A percentile compares a stretch with the other conserved stretches of the same genome.
These are phyloP conservation scores for Oryzias woworae DNA, from an alignment of 2,113 vertebrate species.

Conservation along the genomic window DNA sequence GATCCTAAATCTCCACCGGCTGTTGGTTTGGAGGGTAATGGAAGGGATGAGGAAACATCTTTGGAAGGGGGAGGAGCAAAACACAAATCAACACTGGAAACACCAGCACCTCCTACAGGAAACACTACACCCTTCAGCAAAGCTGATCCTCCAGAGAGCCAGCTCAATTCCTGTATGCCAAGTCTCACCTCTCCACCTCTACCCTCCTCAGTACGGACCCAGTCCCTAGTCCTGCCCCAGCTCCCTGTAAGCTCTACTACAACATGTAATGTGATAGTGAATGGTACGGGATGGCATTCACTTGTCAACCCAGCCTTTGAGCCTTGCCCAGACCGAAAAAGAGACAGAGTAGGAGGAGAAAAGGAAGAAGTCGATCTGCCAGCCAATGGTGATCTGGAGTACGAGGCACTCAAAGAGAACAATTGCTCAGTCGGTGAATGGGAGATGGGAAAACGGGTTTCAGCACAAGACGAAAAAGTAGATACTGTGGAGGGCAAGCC, in stretches of 20 bases:
- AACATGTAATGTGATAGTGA: constrained; percentile 96
- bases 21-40: constrained; percentile 40
- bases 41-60: constrained; percentile 60
- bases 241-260: constrained; percentile 71
- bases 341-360: constrained; percentile 33
- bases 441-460: constrained; percentile 83
- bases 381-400: constrained; percentile 81
- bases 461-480: constrained; percentile 79
- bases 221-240: constrained; percentile 70
- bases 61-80: too few species aligned
- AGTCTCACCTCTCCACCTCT: constrained; percentile 23
- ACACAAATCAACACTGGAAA: constrained; percentile 49
- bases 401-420: constrained; percentile 97
- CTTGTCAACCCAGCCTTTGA: constrained; percentile 54
- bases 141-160: constrained; percentile 40
- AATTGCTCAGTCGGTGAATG: constrained; percentile 86
- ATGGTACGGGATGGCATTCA: constrained; percentile 82
- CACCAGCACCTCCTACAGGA: constrained; percentile 58
- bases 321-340: constrained; percentile 51
- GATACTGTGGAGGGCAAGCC: constrained; percentile 80
- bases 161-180: constrained; percentile 51
- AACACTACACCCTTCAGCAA: constrained; percentile 76
- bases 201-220: constrained; percentile 61
- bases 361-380: constrained; percentile 32
- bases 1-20: constrained; percentile 54